phyloP scores from a whole-genome alignment of 2,888 invertebrate genomes.

The Mimumesa dahlbomi region DNA sequence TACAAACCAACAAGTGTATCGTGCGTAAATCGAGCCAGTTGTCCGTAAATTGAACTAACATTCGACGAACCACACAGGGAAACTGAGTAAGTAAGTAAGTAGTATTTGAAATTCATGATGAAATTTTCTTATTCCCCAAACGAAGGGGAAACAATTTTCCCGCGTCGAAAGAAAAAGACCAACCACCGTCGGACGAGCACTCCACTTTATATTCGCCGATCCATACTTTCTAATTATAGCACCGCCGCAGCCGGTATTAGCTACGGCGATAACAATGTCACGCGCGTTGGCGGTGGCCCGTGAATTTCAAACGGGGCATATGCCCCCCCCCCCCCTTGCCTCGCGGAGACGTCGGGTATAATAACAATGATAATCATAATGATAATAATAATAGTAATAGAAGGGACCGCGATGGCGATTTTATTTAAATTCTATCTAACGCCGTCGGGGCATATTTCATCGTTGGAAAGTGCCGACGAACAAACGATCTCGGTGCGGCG shows the following conservation, averaged over 20 bases:
- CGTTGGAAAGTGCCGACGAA: not conserved
- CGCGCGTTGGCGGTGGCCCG: conserved; percentile 20
- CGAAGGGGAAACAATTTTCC: too few species aligned
- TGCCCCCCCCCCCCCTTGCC: too few species aligned
- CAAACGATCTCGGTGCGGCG: too few species aligned
- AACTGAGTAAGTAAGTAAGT: too few species aligned
- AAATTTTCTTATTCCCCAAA: too few species aligned
- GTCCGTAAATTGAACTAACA: too few species aligned
- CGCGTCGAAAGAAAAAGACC: too few species aligned
- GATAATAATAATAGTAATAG: not conserved
- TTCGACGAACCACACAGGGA: too few species aligned
- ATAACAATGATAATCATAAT: not conserved
- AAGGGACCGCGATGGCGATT: not conserved
- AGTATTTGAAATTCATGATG: too few species aligned
- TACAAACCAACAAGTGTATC: too few species aligned
- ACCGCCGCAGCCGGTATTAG: not conserved
- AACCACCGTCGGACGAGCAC: too few species aligned
- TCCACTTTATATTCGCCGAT: conserved; percentile 13
- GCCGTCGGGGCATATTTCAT: not conserved
- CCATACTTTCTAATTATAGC: conserved; percentile 40
- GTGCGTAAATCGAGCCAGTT: too few species aligned
- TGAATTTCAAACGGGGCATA: conserved; percentile 42
- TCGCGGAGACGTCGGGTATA: conserved; percentile 14
- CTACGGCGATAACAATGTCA: conserved; percentile 39
- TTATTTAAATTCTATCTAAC: not conserved